phyloP scores from a whole-genome alignment of 2,888 invertebrate genomes.

The Notodonta ziczac region DNA sequence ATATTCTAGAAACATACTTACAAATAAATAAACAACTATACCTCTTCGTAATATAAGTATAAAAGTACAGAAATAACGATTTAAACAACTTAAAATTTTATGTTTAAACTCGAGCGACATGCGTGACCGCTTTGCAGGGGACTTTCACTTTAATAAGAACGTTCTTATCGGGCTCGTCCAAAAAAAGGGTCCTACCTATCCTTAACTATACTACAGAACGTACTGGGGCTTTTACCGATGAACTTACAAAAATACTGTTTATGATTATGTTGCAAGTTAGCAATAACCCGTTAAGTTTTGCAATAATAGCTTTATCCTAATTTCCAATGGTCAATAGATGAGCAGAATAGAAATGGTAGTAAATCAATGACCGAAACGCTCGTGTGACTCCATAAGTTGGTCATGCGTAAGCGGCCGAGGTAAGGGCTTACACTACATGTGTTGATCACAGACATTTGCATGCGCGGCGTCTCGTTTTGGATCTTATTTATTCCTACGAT shows the following conservation, averaged over 20 bases:
- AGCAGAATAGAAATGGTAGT: slow-evolving; percentile 70
- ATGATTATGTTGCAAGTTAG: slow-evolving; percentile 2
- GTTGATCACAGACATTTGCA: slow-evolving; percentile 60
- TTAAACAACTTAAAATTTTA: slow-evolving; percentile 20
- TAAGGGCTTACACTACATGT: slow-evolving; percentile 51
- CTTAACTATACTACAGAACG: not conserved
- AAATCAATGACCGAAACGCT: slow-evolving; percentile 61
- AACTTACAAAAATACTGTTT: not conserved
- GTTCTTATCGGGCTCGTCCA: slow-evolving; percentile 9
- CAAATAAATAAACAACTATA: too few relatives aligned
- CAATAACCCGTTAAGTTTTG: slow-evolving; percentile 35
- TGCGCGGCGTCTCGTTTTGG: slow-evolving; percentile 42
- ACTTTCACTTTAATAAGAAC: slow-evolving; percentile 32
- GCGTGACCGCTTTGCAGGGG: slow-evolving; percentile 25
- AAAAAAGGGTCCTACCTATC: slow-evolving; percentile 6
- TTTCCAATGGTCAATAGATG: slow-evolving; percentile 51
- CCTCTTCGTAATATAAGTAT: too few relatives aligned
- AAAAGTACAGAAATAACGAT: slow-evolving; percentile 9
- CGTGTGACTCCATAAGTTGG: slow-evolving; percentile 69
- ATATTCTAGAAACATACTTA: too few relatives aligned
- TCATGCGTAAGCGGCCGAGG: slow-evolving; percentile 58
- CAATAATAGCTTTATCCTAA: slow-evolving; percentile 53
- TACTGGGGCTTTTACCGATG: not conserved
- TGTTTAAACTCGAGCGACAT: slow-evolving; percentile 16
- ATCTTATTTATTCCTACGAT: slow-evolving; percentile 22